phyloP scores from a whole-genome alignment of 2,888 invertebrate species.

The Lasioglossum zephyrum region DNA sequence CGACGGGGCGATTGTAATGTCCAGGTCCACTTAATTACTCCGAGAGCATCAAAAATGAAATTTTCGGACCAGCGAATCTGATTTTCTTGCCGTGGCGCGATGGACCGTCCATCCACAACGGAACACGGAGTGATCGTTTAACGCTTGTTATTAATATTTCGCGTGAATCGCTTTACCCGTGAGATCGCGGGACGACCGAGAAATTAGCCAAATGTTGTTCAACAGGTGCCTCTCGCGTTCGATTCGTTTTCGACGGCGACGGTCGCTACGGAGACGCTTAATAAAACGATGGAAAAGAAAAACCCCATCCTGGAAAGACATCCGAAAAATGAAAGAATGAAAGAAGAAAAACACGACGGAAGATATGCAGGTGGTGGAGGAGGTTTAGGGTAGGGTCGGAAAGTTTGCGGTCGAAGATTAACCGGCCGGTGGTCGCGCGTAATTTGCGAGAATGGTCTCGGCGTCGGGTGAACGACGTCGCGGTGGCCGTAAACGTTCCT shows the following conservation, averaged over 20 bases:
- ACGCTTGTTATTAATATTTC: constrained; percentile 35
- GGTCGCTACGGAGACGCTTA: not conserved
- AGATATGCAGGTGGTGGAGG: not conserved
- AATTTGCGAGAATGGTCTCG: constrained; percentile 29
- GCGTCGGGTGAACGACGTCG: not conserved
- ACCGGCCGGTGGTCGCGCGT: not conserved
- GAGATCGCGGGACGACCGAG: not conserved
- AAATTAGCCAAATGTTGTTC: constrained; percentile 35
- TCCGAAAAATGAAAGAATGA: not conserved
- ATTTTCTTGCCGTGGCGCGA: not conserved
- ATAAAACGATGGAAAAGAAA: not conserved
- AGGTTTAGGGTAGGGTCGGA: not conserved
- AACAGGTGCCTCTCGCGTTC: constrained; percentile 58
- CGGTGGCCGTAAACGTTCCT: constrained; percentile 28
- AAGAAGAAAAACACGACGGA: not conserved
- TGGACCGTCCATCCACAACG: not conserved
- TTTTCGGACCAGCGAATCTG: not conserved
- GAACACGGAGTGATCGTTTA: constrained; percentile 48
- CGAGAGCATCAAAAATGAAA: not conserved
- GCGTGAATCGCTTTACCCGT: not conserved
- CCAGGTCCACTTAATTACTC: not conserved
- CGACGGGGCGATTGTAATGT: not conserved
- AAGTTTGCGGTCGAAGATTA: not conserved
- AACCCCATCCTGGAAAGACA: too few relatives aligned
- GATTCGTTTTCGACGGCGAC: constrained; percentile 7